Evolutionary conservation across 2,888 invertebrate species (phyloP).

Genomic region (Lasiommata megera): DNA sequence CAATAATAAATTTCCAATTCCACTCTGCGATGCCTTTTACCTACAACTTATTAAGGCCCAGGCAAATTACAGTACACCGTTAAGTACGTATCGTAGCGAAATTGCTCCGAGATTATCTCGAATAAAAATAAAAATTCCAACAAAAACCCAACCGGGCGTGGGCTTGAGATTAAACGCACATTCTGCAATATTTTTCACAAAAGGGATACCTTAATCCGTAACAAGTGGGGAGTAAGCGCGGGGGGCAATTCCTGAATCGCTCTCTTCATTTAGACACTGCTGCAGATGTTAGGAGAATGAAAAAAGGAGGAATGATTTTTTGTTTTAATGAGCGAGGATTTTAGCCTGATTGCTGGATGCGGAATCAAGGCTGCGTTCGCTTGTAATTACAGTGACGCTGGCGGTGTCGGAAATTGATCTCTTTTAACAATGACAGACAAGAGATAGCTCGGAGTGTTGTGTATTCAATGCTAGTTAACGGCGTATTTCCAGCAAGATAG

Average conservation of each 20-base stretch:
- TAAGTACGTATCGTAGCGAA: constrained; percentile 44
- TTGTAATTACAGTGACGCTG: constrained; percentile 24
- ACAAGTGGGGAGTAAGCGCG: constrained; percentile 69
- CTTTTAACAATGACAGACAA: not conserved
- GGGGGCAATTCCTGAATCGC: constrained; percentile 56
- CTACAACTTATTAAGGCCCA: constrained; percentile 34
- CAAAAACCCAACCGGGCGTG: constrained; percentile 66
- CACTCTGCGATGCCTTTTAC: constrained; percentile 25
- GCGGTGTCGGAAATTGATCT: constrained; percentile 12
- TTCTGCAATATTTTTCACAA: constrained; percentile 78
- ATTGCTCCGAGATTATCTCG: constrained; percentile 62
- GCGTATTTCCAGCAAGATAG: too few species aligned
- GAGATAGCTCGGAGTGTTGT: not conserved
- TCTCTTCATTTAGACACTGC: constrained; percentile 38
- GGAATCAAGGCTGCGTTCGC: constrained; percentile 24
- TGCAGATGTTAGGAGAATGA: constrained; percentile 28
- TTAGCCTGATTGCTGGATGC: constrained; percentile 25
- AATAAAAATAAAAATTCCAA: constrained; percentile 55
- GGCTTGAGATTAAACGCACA: constrained; percentile 74
- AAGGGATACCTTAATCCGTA: constrained; percentile 78
- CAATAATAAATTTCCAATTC: constrained; percentile 18
- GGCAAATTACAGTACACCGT: constrained; percentile 19
- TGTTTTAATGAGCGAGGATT: constrained; percentile 30
- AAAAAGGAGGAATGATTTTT: constrained; percentile 27
- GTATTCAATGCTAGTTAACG: too few species aligned